These are phyloP conservation scores for Phyllostomus hastatus DNA, from an alignment of 2,113 vertebrate genomes.

Conservation along the genomic window DNA sequence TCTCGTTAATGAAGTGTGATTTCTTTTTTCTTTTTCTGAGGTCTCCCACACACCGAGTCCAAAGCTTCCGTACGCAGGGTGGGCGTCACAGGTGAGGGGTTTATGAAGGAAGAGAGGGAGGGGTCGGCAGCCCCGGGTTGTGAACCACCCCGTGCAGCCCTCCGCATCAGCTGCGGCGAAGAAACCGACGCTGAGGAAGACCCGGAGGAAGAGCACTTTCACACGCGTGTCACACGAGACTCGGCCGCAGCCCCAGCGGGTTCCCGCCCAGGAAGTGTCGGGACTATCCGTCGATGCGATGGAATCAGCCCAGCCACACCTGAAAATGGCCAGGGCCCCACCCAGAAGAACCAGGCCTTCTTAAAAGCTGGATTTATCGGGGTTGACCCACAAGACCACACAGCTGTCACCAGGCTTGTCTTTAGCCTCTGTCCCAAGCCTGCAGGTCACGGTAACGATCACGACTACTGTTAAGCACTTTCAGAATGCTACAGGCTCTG, in stretches of 20 bases:
- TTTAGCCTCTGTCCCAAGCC: background rate
- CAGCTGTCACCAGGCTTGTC: background rate
- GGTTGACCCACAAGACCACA: background rate
- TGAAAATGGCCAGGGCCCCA: background rate
- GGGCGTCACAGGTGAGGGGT: background rate
- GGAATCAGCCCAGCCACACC: background rate
- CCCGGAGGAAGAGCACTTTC: background rate
- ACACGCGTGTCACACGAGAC: background rate
- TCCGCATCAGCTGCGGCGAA: background rate
- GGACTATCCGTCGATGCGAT: background rate
- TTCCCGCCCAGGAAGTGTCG: background rate
- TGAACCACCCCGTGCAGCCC: background rate
- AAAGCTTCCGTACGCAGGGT: background rate
- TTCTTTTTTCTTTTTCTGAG: background rate
- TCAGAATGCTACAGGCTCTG: background rate
- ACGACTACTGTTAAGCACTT: background rate
- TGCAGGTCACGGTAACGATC: background rate
- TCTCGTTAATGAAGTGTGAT: conserved; percentile 33
- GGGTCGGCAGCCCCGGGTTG: background rate
- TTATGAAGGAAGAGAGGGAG: background rate
- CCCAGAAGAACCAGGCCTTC: background rate
- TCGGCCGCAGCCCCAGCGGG: background rate
- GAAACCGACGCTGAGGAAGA: background rate
- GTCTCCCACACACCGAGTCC: background rate
- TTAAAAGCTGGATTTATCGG: background rate